Conservation (phyloP, 2,888 invertebrate genomes). For the Orthosia gracilis region DNA sequence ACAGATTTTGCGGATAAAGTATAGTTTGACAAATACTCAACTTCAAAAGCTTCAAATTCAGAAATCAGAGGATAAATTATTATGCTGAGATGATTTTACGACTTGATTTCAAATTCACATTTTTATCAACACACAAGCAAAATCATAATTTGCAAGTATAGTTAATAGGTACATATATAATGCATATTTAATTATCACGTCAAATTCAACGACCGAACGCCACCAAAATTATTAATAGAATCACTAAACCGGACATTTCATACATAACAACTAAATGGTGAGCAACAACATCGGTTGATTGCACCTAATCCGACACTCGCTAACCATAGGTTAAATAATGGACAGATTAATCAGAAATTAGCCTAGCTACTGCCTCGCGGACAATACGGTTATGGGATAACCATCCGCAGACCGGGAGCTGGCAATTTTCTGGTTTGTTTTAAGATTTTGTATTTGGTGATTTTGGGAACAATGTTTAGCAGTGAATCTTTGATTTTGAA, state of each 20-base stretch:
- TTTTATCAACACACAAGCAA: no score
- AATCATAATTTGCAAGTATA: not conserved
- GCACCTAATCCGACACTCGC: slow-evolving; percentile 61
- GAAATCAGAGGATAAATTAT: no score
- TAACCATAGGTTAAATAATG: slow-evolving; percentile 68
- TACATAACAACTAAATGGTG: slow-evolving; percentile 53
- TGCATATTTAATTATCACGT: slow-evolving; percentile 41
- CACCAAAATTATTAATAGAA: slow-evolving; percentile 53
- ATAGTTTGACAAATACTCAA: no score
- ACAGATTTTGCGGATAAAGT: no score
- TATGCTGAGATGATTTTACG: not conserved
- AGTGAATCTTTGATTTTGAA: not conserved
- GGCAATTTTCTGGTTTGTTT: slow-evolving; percentile 29
- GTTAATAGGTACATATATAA: not conserved
- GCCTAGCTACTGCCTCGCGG: slow-evolving; percentile 61
- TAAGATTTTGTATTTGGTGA: slow-evolving; percentile 20
- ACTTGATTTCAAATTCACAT: not conserved
- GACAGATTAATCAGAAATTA: slow-evolving; percentile 72
- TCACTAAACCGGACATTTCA: slow-evolving; percentile 54
- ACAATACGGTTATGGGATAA: slow-evolving; percentile 65
- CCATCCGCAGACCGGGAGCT: slow-evolving; percentile 55
- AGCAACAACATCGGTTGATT: slow-evolving; percentile 59
- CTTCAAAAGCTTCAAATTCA: no score
- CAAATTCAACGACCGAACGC: slow-evolving; percentile 51
- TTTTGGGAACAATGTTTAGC: slow-evolving; percentile 15